Conservation (phyloP, 2,113 vertebrate genomes). For the Psilopogon haemacephalus region DNA sequence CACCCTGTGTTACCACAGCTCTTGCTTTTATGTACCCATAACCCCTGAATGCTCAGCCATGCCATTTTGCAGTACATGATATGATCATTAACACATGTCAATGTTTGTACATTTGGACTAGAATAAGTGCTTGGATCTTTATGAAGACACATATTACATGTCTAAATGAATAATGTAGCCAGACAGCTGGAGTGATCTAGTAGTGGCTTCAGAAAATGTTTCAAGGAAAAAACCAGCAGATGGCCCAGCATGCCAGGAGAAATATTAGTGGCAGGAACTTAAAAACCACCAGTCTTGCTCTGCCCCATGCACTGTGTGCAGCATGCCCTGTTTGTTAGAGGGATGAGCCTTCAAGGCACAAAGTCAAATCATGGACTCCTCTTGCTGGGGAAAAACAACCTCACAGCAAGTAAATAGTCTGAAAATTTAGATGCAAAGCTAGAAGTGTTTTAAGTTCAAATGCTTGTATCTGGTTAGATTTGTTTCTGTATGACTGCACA, state of each 20-base stretch:
- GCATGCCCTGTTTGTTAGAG: not conserved
- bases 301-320: not conserved
- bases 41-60: not conserved
- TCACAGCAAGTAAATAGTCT: not conserved
- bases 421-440: not conserved
- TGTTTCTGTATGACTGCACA: not conserved
- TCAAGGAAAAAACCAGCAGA: not conserved
- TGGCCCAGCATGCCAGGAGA: not conserved
- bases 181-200: not conserved
- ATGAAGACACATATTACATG: not conserved
- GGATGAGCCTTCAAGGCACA: not conserved
- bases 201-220: not conserved
- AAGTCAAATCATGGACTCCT: not conserved
- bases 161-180: not conserved
- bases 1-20: not conserved
- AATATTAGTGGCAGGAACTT: not conserved
- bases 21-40: not conserved
- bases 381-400: not conserved
- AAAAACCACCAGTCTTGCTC: not conserved
- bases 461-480: not conserved
- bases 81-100: not conserved
- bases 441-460: not conserved
- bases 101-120: not conserved
- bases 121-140: not conserved
- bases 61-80: not conserved